Conservation (phyloP, 2,113 vertebrate species). For the Xyrauchen texanus region DNA sequence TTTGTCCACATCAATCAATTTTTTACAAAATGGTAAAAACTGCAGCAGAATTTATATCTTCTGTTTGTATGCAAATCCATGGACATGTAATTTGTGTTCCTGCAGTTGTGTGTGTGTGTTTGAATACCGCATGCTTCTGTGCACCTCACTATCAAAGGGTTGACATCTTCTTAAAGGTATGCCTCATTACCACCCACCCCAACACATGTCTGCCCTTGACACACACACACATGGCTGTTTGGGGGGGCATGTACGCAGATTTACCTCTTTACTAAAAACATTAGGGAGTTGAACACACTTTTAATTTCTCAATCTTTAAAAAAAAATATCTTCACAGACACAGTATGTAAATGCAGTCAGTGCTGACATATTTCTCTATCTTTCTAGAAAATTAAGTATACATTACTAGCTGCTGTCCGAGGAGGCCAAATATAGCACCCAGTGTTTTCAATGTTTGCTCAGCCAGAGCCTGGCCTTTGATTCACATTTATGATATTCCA, state of each 20-base stretch:
- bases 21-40: too few relatives aligned
- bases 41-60: too few relatives aligned
- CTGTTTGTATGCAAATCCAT: too few relatives aligned
- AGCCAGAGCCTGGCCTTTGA: background rate
- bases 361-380: too few relatives aligned
- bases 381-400: background rate
- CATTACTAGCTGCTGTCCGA: background rate
- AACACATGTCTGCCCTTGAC: conserved; percentile 47
- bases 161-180: conserved; percentile 21
- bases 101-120: background rate
- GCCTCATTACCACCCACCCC: conserved; percentile 57
- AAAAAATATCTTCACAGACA: background rate
- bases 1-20: too few relatives aligned
- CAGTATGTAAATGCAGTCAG: background rate
- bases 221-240: background rate
- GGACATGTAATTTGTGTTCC: background rate
- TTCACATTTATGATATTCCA: background rate
- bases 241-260: too few relatives aligned
- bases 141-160: conserved; percentile 13
- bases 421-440: background rate
- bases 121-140: background rate
- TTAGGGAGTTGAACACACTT: conserved; percentile 45
- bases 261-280: too few relatives aligned
- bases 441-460: background rate
- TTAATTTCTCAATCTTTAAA: conserved; percentile 42